Base-by-base conservation (phyloP, 2,797 vertebrate genomes). In the Linurgus olivaceus region DNA sequence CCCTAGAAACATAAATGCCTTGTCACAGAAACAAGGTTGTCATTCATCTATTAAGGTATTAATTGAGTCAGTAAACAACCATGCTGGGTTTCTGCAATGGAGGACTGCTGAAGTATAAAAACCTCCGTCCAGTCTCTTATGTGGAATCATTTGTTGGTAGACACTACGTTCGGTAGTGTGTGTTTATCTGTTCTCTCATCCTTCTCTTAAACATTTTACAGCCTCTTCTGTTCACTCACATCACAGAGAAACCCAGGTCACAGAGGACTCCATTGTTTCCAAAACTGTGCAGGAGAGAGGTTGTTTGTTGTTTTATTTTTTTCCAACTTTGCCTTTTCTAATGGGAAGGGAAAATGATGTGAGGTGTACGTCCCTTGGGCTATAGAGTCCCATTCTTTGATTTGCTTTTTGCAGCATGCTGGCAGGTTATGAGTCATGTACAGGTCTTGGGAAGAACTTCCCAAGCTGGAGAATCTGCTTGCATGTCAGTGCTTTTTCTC, bases 141-240 rank as follows among this genome's bases (percentile, higher is more conserved):
- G 17, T 87, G 82, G 82, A 93, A 92, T 88, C 28, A 40, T 80
- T 86, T 87, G 38, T 59, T 91, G 40, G 61, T 93, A 70, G 74
- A 59, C 31, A 38, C 25, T 48, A 57, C 62, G 17, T 71, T 84
- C 63, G 19, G 33, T 58, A 77, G n/a, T 3, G 0, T 61, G 31
- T 70, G 33, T 85, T 92, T 54, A 47, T 85, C 66, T 85, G 10
- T 71, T 84, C 66, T 58, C 29, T 83, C 16, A 17, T 61, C 28
- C 58, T 87, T 83, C 57, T 26, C 35, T 76, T 52, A 58, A 63
- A 51, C 16, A 10, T 84, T 52, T 86, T 62, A 63, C 87, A 92
- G 33, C 62, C 35, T 79, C 31, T 52, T 86, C 48, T 71, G 37
- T 38, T 77, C 6, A 0, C 20, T 86, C 44, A 61, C 47, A 82